Evolutionary conservation across 2,888 invertebrate species (phyloP), one percentile per base, ranked within the genome.

Genomic region (Allolobophora icterica): DNA sequence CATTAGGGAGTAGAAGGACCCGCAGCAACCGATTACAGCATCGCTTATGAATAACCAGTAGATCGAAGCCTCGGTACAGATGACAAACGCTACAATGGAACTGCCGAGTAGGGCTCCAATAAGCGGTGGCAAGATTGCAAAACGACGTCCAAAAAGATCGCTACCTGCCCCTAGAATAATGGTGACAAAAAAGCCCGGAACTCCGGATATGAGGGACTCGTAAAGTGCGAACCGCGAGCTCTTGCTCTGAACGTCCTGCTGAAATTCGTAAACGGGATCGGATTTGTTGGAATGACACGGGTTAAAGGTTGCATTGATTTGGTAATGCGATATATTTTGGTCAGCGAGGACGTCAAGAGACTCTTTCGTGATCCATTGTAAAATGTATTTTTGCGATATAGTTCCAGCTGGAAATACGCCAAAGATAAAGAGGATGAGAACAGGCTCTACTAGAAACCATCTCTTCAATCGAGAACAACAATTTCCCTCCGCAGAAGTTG

Each of bases 161-260:
- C 92, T 92, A 58, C 91, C 91, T 30, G 92, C 89, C 19, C 92
- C 92, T 13, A 92, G 52, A 42, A 92, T 91, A 34, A 91, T 21
- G 15, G 91, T 89, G n/a, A 90, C 84, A 30, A 92, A 90, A n/a
- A 92, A 40, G 13, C 92, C 91, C 19, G 92, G 92, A 8, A 92
- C 17, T 21, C 71, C 58, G 30, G 58, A n/a, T 6, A 33, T 40
- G 11, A 92, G 6, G 19, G 45, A 40, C 21, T 83, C 38, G 19
- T 90, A 71, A 13, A 92, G 87, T 6, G 21, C 38, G 58, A 92
- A 91, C 45, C 87, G 35, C 15, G 91, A 90, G 21, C 91, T 90
- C 40, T 90, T 90, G 17, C 35, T 42, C 58, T 91, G 91, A 34
- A 90, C 91, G 33, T 90, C n/a, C 13, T 91, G 89, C 24, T 89